Conservation (phyloP, 53 echinoderm and acorn worm species). For the Apostichopus leukothele region DNA sequence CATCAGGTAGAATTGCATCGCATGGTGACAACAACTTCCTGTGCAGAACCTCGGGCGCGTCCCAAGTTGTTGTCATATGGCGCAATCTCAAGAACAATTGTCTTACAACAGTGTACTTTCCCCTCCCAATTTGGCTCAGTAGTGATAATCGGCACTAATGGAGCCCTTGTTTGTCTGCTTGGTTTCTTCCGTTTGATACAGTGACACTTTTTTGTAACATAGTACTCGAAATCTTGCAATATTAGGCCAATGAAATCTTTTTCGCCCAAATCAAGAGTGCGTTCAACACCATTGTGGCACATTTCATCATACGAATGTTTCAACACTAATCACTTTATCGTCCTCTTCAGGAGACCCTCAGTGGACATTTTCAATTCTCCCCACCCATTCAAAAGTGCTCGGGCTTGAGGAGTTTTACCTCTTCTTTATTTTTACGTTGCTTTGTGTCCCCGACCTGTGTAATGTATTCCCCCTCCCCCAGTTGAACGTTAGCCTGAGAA, state of each 20-base stretch:
- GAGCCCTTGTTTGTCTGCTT: neutral
- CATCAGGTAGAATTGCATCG: no score
- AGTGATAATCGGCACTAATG: neutral
- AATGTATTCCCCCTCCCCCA: no score
- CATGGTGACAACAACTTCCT: constrained; percentile 47
- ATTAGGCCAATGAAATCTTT: neutral
- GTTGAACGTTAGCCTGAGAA: no score
- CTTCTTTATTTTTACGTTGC: no score
- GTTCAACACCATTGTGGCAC: no score
- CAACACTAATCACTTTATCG: no score
- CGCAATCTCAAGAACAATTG: constrained; percentile 15
- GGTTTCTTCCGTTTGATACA: neutral
- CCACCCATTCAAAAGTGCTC: no score
- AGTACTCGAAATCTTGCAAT: neutral
- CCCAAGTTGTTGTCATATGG: neutral
- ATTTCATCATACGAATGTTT: no score
- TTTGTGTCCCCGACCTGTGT: no score
- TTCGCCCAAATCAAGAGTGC: neutral
- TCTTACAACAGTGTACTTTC: neutral
- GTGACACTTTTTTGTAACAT: neutral
- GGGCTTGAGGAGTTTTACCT: no score
- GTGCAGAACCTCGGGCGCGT: constrained; percentile 28
- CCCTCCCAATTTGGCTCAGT: constrained; percentile 26
- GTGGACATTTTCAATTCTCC: no score
- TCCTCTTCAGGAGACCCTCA: no score